phyloP scores from a whole-genome alignment of 2,113 vertebrate species.

The Corydoras sp. region DNA sequence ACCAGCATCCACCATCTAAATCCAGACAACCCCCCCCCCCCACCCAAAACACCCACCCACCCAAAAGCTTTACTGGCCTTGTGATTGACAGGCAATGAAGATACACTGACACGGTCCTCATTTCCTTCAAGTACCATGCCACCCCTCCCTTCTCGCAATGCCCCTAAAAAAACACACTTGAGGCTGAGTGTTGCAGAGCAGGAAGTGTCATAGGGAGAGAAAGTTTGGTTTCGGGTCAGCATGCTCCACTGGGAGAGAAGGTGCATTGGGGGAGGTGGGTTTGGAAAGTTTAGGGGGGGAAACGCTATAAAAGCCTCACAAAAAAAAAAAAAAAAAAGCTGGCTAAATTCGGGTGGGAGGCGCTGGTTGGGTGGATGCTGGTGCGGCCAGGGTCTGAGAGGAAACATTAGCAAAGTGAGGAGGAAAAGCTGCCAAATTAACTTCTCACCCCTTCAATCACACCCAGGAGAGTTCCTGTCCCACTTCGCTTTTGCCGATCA shows the following conservation, averaged over 20 bases:
- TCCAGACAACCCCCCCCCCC: conserved; percentile 56
- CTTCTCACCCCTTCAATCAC: conserved; percentile 99
- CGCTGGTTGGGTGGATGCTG: conserved; percentile 44
- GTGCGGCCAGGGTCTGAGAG: conserved; percentile 76
- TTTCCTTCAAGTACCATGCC: conserved; percentile 69
- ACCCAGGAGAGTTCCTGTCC: conserved; percentile 94
- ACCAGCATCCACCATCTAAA: conserved; percentile 40
- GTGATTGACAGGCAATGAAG: conserved; percentile 71
- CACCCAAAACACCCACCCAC: too few species aligned
- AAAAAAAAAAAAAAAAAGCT: conserved; percentile 25
- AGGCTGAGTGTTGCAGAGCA: conserved; percentile 98
- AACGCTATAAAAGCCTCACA: conserved; percentile 2
- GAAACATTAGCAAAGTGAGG: conserved; percentile 95
- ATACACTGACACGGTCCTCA: conserved; percentile 66
- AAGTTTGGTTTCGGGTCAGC: conserved; percentile 95
- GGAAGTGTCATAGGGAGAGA: conserved; percentile 97
- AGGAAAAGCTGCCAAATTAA: conserved; percentile 99
- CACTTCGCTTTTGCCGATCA: conserved; percentile 80
- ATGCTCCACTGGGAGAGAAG: conserved; percentile 85
- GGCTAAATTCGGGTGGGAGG: conserved; percentile 57
- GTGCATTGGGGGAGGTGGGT: conserved; percentile 64
- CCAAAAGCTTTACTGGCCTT: conserved; percentile 35
- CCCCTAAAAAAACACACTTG: conserved; percentile 96
- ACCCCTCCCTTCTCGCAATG: conserved; percentile 62
- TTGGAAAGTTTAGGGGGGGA: conserved; percentile 44